A percentile compares a stretch with the other conserved stretches of the same genome.
Conservation (phyloP, 2,797 vertebrate genomes). For the Champsocephalus esox region DNA sequence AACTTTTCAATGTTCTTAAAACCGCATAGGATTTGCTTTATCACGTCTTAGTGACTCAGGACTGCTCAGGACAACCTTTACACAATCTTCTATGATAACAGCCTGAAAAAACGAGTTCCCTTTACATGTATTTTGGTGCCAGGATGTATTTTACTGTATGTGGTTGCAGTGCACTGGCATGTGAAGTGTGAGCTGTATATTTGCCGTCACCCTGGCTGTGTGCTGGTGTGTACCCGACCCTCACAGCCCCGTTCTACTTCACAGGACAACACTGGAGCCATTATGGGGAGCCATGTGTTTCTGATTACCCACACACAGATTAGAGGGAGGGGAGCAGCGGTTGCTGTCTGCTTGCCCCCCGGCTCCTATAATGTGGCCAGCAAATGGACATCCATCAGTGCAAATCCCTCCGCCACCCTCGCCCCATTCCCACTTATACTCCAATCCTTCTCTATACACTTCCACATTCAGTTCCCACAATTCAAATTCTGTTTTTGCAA, state of each 20-base stretch:
- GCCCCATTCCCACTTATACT: slow-evolving; percentile 39
- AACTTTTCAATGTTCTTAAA: slow-evolving; percentile 30
- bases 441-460: slow-evolving; percentile 18
- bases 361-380: slow-evolving; percentile 75
- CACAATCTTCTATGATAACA: slow-evolving; percentile 5
- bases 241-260: slow-evolving; percentile 60
- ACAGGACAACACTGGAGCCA: slow-evolving; percentile 76
- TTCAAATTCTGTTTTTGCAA: too few species aligned
- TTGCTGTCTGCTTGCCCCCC: slow-evolving; percentile 71
- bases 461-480: too few species aligned
- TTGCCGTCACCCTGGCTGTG: slow-evolving; percentile 27
- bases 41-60: slow-evolving; percentile 19
- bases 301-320: slow-evolving; percentile 83
- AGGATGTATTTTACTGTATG: not conserved
- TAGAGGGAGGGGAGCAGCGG: slow-evolving; percentile 77
- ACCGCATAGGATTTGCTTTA: slow-evolving; percentile 30
- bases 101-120: not conserved
- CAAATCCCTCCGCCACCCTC: slow-evolving; percentile 39
- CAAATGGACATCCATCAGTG: slow-evolving; percentile 71
- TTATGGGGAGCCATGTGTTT: slow-evolving; percentile 84
- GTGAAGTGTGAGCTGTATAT: slow-evolving; percentile 42
- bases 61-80: slow-evolving; percentile 35
- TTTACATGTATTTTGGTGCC: not conserved
- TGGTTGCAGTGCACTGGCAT: slow-evolving; percentile 7
- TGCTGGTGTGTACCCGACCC: slow-evolving; percentile 54